phyloP scores from a whole-genome alignment of 2,113 vertebrate species.

The Calyptomena viridis region DNA sequence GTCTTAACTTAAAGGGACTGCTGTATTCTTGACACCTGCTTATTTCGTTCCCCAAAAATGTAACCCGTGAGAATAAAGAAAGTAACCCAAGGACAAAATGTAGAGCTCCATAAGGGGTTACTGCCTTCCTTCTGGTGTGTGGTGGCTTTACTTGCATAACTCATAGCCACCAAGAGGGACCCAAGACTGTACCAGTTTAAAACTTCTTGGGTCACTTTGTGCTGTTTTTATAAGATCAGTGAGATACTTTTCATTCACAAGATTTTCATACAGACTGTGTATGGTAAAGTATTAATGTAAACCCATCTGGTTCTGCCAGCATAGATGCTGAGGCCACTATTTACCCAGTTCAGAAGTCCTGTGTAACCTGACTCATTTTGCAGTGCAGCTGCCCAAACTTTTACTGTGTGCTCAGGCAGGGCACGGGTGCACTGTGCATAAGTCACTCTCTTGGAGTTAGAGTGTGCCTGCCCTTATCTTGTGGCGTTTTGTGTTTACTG shows the following conservation, averaged over 20 bases:
- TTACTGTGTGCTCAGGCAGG: background rate
- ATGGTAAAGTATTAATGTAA: background rate
- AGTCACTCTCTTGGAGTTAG: too few species aligned
- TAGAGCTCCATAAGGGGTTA: conserved; percentile 8
- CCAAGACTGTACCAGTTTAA: background rate
- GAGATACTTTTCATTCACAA: background rate
- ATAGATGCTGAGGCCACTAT: background rate
- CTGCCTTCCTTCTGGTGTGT: background rate
- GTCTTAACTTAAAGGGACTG: background rate
- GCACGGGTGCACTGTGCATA: background rate
- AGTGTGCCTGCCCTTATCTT: background rate
- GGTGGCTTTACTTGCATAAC: background rate
- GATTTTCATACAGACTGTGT: background rate
- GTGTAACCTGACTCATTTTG: background rate
- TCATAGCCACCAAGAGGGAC: background rate
- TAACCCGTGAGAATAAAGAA: conserved; percentile 12
- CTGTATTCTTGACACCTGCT: background rate
- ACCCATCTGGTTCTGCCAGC: background rate
- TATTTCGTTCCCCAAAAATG: background rate
- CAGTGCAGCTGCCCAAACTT: background rate
- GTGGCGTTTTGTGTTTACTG: background rate
- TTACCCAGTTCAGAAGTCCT: background rate
- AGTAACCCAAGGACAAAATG: background rate
- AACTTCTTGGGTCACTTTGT: background rate
- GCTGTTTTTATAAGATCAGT: background rate